Evolutionary conservation across 2,797 vertebrate genomes (phyloP), one percentile per base, ranked within the genome.

Genomic region (Fistularia commersonii): DNA sequence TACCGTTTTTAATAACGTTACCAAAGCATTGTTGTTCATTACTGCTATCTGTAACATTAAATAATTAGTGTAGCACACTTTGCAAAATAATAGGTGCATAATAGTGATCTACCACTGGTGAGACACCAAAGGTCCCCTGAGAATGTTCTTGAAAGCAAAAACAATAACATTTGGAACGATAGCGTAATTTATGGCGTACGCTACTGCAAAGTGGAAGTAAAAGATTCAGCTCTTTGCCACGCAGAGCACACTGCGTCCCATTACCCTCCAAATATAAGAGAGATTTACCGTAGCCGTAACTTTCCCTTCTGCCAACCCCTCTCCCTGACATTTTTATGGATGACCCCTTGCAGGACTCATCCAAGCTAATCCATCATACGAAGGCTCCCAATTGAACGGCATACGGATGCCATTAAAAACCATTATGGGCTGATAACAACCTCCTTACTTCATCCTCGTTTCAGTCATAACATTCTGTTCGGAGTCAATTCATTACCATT

Each of bases 391-490:
- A 72, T 53, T 54, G 73, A 77, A 75, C 12, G 49, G 64, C 77
- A 74, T 77, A 68, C 57, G 50, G 61, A 70, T 57, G 70, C 74
- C 64, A 76, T 88, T 84, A 42, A 84, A 81, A 81, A 81, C 62
- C 65, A 80, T 86, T 79, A 89, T 51, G 54, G 64, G 70, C 59
- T 53, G 72, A 87, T 87, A 86, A 82, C 66, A 77, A 79, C 82
- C 80, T 76, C 63, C 51, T 74, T 23, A 62, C 76, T 61, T 43
- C 49, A 57, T 79, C 69, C 72, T 71, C 53, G 55, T 82, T 83
- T 75, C 64, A 64, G 69, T 72, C 66, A 70, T 81, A 76, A 82
- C 77, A 66, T 81, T 83, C 66, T 39, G 37, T 64, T 59, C 45
- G 57, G 62, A 69, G 54, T 59, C 43, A 38, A 7, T 55, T 83